Evolutionary conservation across 2,113 vertebrate species (phyloP), one percentile per base, ranked within the genome.

Genomic region (Silurus glanis): DNA sequence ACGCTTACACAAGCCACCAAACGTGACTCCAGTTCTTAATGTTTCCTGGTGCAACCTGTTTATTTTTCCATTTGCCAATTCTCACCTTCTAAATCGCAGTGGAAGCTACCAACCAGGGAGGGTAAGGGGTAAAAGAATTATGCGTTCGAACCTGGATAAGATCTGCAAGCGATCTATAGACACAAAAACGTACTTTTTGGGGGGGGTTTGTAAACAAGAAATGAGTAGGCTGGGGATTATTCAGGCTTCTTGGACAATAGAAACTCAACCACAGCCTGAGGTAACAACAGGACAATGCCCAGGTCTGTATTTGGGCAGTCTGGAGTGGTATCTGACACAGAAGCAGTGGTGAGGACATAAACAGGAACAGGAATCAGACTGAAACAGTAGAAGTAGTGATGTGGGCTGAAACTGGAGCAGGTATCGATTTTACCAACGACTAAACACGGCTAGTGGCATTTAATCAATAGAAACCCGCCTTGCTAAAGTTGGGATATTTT

Each of bases 251-350:
- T 56, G 13, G 19, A 80, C 55, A 80, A 61, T 59, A 58, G 6
- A 25, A 79, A 28, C 17, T 25, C 6, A 79, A 80, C 28, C 56
- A 61, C 56, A 61, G 78, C 56, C 56, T 80, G 17, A 61, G 74
- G 13, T 16, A 78, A 78, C 21, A 75, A 37, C 9, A 12, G 55
- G 56, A 80, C 78, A 59, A 80, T 80, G 21, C 56, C 56, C 78
- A 61, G 28, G 56, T 80, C 78, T 58, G 55, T 79, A 58, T 80
- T 61, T 80, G 78, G 28, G 56, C 55, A 80, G 17, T 80, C 76
- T 79, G n/a, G 16, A 79, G 25, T 58, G 76, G 25, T 16, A 80
- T 80, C 16, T 80, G 56, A 80, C 8, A 80, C 16, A 59, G 55
- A 37, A 59, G 45, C 25, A 37, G 9, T 14, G 5, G 7, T 79